These are phyloP conservation scores for Rotaria socialis DNA, from an alignment of 2,888 invertebrate genomes.

Conservation along the genomic window DNA sequence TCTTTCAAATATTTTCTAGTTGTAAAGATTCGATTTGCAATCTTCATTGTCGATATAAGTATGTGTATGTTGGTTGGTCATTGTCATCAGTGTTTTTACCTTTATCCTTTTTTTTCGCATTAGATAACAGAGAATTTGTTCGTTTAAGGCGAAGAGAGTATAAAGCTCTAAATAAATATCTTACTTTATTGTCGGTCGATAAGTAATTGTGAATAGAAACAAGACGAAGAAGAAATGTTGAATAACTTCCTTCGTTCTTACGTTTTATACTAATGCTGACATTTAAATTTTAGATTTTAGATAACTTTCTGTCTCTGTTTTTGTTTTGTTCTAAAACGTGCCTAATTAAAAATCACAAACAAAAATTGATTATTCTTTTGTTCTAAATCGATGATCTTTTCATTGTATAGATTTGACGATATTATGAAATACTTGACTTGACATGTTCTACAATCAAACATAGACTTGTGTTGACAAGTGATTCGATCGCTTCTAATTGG, in stretches of 20 bases:
- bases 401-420: not conserved
- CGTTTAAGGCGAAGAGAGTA: not conserved
- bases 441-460: constrained; percentile 3
- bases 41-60: not conserved
- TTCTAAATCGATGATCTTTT: no score
- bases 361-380: no score
- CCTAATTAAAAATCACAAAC: no score
- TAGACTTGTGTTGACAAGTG: constrained; percentile 28
- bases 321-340: no score
- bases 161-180: constrained; percentile 15
- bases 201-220: not conserved
- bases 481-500: constrained; percentile 5
- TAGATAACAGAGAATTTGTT: not conserved
- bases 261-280: no score
- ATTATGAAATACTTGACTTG: not conserved
- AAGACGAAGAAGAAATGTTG: not conserved
- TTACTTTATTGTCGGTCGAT: not conserved
- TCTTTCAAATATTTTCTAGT: not conserved
- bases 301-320: no score
- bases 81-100: not conserved
- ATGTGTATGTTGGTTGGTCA: not conserved
- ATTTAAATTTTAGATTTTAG: no score
- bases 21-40: not conserved
- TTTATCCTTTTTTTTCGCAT: not conserved
- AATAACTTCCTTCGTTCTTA: no score